A percentile compares a stretch with the other conserved stretches of the same genome.
phyloP scores from a whole-genome alignment of 2,888 invertebrate genomes.

The Ellobium chinense region DNA sequence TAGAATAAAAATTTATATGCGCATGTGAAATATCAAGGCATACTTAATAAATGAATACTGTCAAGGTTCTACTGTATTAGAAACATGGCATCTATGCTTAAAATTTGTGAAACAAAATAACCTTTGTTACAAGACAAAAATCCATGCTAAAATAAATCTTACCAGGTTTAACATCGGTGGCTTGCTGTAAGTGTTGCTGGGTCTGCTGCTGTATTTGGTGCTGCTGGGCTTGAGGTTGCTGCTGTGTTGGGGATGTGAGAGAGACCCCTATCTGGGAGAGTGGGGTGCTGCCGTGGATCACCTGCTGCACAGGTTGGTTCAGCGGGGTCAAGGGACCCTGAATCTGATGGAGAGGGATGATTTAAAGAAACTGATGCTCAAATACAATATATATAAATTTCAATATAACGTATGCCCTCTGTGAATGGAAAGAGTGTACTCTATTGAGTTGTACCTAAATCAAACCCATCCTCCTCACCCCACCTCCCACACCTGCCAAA shows the following conservation, averaged over 20 bases:
- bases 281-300: conserved; percentile 90
- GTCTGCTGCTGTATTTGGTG: conserved; percentile 7
- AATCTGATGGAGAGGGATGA: conserved; percentile 57
- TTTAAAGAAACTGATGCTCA: background rate
- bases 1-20: too few relatives aligned
- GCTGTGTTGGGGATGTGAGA: conserved; percentile 30
- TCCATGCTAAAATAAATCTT: too few relatives aligned
- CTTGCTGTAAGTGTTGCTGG: background rate
- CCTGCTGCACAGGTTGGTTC: conserved; percentile 20
- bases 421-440: background rate
- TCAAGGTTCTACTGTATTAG: too few relatives aligned
- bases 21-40: too few relatives aligned
- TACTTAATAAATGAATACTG: too few relatives aligned
- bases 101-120: background rate
- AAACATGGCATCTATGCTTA: too few relatives aligned
- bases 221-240: conserved; percentile 27
- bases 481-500: too few relatives aligned
- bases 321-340: conserved; percentile 44
- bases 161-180: conserved; percentile 19
- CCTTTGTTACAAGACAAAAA: too few relatives aligned
- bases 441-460: too few relatives aligned
- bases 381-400: background rate
- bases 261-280: conserved; percentile 90
- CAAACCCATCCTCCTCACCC: too few relatives aligned
- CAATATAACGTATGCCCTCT: too few relatives aligned